phyloP scores from a whole-genome alignment of 2,797 vertebrate genomes.

The Platyrinchus mystaceus region DNA sequence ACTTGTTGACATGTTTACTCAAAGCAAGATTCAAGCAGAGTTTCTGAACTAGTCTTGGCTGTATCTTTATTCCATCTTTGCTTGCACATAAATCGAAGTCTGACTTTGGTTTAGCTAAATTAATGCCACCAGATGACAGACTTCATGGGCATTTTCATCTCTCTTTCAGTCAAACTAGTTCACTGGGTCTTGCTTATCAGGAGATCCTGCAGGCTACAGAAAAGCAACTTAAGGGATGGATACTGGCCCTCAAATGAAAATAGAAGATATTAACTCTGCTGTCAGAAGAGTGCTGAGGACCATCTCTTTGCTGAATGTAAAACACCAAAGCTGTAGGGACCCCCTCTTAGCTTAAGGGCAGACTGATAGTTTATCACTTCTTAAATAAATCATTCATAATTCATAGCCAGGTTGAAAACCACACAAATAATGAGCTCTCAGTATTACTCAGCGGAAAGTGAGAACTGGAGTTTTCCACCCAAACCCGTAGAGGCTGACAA shows the following conservation, averaged over 20 bases:
- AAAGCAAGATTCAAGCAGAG: neutral
- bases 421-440: constrained; percentile 44
- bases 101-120: neutral
- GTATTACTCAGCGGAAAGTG: constrained; percentile 63
- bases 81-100: neutral
- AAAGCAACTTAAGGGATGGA: neutral
- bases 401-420: constrained; percentile 44
- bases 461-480: constrained; percentile 62
- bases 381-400: constrained; percentile 58
- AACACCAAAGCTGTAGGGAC: neutral
- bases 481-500: constrained; percentile 48
- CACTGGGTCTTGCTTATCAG: neutral
- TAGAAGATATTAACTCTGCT: neutral
- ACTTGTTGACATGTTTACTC: neutral
- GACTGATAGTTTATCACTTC: neutral
- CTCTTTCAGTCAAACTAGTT: neutral
- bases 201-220: neutral
- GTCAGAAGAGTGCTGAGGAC: neutral
- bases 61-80: neutral
- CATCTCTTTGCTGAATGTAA: neutral
- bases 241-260: neutral
- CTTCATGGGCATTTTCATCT: neutral
- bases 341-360: neutral
- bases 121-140: neutral
- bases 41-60: neutral